Evolutionary conservation across 2,113 vertebrate genomes (phyloP), one percentile per base, ranked within the genome.

Genomic region (Cisticola juncidis): DNA sequence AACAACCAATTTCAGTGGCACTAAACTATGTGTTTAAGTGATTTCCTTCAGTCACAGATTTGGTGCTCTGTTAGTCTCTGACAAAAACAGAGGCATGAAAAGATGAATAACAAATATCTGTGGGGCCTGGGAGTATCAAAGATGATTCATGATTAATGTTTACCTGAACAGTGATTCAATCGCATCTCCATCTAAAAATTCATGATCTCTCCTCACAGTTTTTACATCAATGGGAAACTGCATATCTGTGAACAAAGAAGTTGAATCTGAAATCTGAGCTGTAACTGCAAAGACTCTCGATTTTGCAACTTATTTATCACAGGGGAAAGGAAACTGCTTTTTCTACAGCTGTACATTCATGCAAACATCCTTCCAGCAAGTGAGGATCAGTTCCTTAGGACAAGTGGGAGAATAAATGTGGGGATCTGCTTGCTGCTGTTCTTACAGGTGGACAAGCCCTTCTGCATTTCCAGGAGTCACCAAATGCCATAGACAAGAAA

Each of bases 111-210:
- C 42, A 90, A 87, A 23, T n/a, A 57, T 53, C 36, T 66, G 21
- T 12, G 35, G 21, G 56, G 50, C 50, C 71, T 81, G 51, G 22
- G 54, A 44, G 23, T 42, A 45, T 36, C 56, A 71, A 83, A 86
- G 33, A 33, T 47, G 65, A 83, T n/a, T 66, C 38, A 86, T 26
- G 54, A 35, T 60, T 35, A 83, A 70, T 6, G 17, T 80, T 96
- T 98, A 98, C 98, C 98, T 98, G 98, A 98, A 98, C 3, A 98
- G 96, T 24, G 98, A 98, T 65, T 98, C 98, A 66, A 98, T 97
- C 0, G 96, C 97, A 95, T 98, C 98, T 64, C 94, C 93, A 94
- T 98, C 98, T 97, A 98, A 97, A 95, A 98, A 98, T n/a, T 97
- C 97, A 73, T 98, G 98, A 81, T 98, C 98, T 86, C 95, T 97